These are phyloP conservation scores for Mionectes macconnelli DNA, from an alignment of 2,113 vertebrate species.

Conservation along the genomic window DNA sequence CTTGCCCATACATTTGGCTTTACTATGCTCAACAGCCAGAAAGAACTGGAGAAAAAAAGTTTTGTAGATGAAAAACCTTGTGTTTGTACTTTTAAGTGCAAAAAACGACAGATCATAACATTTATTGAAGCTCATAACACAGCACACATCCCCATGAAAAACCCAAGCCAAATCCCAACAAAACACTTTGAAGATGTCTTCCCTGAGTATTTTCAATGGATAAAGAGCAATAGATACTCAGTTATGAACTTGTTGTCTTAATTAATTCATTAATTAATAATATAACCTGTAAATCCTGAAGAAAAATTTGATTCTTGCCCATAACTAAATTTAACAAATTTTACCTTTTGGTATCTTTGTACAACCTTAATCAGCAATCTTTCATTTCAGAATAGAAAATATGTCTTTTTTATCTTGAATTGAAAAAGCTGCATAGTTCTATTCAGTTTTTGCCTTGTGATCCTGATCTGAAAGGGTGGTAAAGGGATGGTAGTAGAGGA, in stretches of 20 bases:
- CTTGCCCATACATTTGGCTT: background rate
- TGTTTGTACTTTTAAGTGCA: background rate
- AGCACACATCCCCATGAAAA: background rate
- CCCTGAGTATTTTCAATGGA: background rate
- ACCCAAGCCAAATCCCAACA: background rate
- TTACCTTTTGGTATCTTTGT: background rate
- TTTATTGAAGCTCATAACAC: background rate
- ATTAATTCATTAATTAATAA: background rate
- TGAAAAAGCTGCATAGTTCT: background rate
- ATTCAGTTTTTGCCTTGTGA: background rate
- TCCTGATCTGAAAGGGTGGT: background rate
- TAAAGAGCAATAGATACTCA: background rate
- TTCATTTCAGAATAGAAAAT: background rate
- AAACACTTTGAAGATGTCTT: background rate
- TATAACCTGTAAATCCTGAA: background rate
- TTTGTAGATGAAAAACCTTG: background rate
- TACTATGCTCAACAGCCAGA: background rate
- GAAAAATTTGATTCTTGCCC: background rate
- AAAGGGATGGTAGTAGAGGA: background rate
- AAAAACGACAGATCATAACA: background rate
- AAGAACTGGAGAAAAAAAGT: background rate
- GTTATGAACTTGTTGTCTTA: background rate
- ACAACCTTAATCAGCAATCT: background rate
- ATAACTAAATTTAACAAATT: background rate
- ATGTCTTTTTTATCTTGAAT: background rate